Conservation (phyloP, 2,888 invertebrate genomes). For the Diaphora mendica region DNA sequence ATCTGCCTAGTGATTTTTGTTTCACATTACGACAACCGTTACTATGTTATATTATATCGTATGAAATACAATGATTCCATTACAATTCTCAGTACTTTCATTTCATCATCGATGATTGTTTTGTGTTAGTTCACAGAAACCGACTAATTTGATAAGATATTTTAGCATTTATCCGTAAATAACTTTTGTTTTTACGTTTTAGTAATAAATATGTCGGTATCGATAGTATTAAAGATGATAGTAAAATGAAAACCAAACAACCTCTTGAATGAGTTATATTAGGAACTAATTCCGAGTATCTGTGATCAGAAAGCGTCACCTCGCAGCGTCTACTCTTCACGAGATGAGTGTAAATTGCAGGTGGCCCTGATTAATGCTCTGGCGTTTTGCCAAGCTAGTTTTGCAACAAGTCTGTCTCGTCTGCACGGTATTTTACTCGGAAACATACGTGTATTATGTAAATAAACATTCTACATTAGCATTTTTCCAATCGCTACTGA, state of each 20-base stretch:
- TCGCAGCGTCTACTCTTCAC: slow-evolving; percentile 47
- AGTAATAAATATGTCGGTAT: not conserved
- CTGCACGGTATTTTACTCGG: slow-evolving; percentile 39
- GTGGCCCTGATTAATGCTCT: slow-evolving; percentile 65
- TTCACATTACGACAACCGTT: slow-evolving; percentile 28
- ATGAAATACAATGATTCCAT: slow-evolving; percentile 28
- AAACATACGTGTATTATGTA: slow-evolving; percentile 41
- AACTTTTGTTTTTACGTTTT: not conserved
- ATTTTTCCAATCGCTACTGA: slow-evolving; percentile 25
- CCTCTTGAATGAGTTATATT: slow-evolving; percentile 12
- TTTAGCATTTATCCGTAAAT: not conserved
- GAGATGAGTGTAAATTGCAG: slow-evolving; percentile 61
- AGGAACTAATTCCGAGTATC: slow-evolving; percentile 28
- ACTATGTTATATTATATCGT: slow-evolving; percentile 24
- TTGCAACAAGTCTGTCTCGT: slow-evolving; percentile 60
- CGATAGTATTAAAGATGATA: not conserved
- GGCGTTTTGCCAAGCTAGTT: slow-evolving; percentile 59
- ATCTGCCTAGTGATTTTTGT: slow-evolving; percentile 36
- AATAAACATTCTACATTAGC: slow-evolving; percentile 41
- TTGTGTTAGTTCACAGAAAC: slow-evolving; percentile 8
- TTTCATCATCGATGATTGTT: slow-evolving; percentile 35
- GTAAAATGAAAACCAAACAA: not conserved
- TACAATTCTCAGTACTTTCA: slow-evolving; percentile 27
- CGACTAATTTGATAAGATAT: slow-evolving; percentile 12
- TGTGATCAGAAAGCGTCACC: slow-evolving; percentile 36